Conservation (phyloP, 2,888 invertebrate genomes). For the Dromius quadrimaculatus region DNA sequence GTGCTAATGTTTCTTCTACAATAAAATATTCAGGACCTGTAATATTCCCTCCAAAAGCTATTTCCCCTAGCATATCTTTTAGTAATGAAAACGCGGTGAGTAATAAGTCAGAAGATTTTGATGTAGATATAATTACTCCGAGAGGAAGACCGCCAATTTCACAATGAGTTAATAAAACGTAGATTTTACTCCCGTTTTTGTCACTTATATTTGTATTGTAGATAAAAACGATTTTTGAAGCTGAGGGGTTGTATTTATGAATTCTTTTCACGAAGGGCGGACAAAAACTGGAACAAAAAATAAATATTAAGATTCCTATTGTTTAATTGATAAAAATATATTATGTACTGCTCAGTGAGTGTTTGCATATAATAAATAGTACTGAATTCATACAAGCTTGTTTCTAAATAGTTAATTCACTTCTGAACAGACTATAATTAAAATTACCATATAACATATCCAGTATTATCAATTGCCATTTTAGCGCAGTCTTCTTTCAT, state of each 20-base stretch:
- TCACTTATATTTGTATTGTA: constrained; percentile 19
- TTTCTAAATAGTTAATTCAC: too few relatives aligned
- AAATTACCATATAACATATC: constrained; percentile 38
- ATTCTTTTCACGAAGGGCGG: constrained; percentile 33
- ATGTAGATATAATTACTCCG: constrained; percentile 34
- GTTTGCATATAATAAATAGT: too few relatives aligned
- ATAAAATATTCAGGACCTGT: constrained; percentile 42
- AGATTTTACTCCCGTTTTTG: constrained; percentile 36
- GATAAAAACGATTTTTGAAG: constrained; percentile 42
- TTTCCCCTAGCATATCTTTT: constrained; percentile 32
- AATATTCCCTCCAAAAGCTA: constrained; percentile 25
- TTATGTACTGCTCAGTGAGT: too few relatives aligned
- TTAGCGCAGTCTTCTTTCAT: constrained; percentile 17
- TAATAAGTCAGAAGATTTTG: constrained; percentile 9
- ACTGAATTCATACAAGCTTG: too few relatives aligned
- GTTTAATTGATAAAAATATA: too few relatives aligned
- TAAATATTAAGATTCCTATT: too few relatives aligned
- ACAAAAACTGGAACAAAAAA: constrained; percentile 18
- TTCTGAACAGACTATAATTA: not conserved
- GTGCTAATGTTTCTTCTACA: constrained; percentile 34
- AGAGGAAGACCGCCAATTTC: constrained; percentile 41
- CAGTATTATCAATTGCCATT: constrained; percentile 15
- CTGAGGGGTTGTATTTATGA: constrained; percentile 16
- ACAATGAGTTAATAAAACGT: constrained; percentile 15
- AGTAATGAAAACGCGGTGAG: constrained; percentile 22